Percentiles rank a stretch among this genome's conserved stretches.
phyloP scores from a whole-genome alignment of 2,888 invertebrate species.

The Danaus chrysippus region DNA sequence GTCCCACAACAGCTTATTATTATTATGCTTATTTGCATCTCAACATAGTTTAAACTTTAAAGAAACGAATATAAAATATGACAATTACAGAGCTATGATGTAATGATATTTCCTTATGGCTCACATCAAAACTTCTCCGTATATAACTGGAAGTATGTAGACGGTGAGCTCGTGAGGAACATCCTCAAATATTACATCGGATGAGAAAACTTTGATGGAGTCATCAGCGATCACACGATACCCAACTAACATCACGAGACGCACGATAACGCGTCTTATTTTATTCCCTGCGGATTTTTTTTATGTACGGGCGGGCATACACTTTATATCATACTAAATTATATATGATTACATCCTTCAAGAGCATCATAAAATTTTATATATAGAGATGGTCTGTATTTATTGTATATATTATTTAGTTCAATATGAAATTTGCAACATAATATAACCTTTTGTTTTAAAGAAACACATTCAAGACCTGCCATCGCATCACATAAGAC shows the following conservation, averaged over 20 bases:
- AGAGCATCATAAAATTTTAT: too few relatives aligned
- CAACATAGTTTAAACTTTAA: too few relatives aligned
- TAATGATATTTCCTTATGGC: neutral
- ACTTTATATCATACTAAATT: too few relatives aligned
- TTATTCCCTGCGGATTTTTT: neutral
- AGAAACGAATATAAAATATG: too few relatives aligned
- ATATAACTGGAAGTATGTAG: neutral
- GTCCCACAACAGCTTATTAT: too few relatives aligned
- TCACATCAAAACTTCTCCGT: neutral
- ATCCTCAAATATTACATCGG: neutral
- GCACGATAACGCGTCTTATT: conserved; percentile 6
- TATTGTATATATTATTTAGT: neutral
- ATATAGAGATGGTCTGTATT: too few relatives aligned
- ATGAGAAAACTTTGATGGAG: conserved; percentile 7
- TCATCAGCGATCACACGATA: conserved; percentile 13
- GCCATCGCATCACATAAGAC: neutral
- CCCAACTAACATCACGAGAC: conserved; percentile 12
- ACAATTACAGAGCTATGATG: too few relatives aligned
- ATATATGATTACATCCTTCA: too few relatives aligned
- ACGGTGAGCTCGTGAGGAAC: neutral
- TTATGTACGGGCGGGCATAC: neutral
- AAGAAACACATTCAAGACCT: neutral
- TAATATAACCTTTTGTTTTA: neutral
- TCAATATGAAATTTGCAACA: conserved; percentile 4
- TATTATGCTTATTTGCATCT: too few relatives aligned